Conservation (phyloP, 2,888 invertebrate genomes). For the Allolobophora icterica region DNA sequence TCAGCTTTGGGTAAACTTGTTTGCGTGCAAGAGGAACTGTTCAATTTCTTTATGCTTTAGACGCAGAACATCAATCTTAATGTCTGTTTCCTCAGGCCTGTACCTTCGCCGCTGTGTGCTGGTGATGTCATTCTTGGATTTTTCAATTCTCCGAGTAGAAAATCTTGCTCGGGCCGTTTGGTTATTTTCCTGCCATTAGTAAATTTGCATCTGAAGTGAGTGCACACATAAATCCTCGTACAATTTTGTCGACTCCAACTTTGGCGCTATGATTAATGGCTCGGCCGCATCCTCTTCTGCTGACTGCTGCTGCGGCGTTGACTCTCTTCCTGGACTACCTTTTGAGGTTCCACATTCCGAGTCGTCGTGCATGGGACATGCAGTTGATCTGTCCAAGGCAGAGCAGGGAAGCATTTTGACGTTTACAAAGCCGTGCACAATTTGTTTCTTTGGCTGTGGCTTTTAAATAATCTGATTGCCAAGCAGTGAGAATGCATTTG, state of each 20-base stretch:
- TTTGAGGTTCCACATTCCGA: not conserved
- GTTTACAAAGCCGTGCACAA: not conserved
- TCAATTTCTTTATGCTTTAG: not conserved
- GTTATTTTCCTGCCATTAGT: constrained; percentile 3
- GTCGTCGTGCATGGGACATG: not conserved
- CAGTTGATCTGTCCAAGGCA: not conserved
- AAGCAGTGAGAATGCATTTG: not conserved
- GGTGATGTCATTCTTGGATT: not conserved
- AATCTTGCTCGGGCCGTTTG: not conserved
- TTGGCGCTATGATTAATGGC: not conserved
- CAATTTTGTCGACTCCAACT: not conserved
- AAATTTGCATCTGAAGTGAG: constrained; percentile 17
- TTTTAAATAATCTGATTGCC: not conserved
- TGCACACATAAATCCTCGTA: not conserved
- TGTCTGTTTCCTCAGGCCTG: not conserved
- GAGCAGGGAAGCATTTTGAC: not conserved
- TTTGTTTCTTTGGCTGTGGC: not conserved
- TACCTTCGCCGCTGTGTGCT: not conserved
- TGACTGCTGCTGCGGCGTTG: too few species aligned
- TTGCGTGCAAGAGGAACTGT: not conserved
- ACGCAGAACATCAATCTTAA: not conserved
- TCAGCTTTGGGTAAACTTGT: not conserved
- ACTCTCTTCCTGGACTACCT: not conserved
- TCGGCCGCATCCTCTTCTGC: not conserved
- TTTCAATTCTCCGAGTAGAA: not conserved